These are phyloP conservation scores for Hemistola chrysoprasaria DNA, from an alignment of 2,888 invertebrate species.

Conservation along the genomic window DNA sequence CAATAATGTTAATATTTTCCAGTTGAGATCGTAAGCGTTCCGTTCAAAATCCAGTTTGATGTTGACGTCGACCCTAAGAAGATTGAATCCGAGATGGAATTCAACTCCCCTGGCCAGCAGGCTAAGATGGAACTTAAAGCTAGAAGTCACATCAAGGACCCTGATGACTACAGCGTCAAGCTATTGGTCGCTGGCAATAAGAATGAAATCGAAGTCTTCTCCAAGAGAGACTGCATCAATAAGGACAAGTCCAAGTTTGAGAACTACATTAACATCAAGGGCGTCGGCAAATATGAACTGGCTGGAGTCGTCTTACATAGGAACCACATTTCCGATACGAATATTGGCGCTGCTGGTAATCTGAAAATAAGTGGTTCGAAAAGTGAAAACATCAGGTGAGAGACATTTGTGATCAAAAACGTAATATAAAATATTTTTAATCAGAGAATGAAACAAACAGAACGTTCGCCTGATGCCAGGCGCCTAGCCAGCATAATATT, in stretches of 20 bases:
- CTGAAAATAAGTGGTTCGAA: conserved; percentile 77
- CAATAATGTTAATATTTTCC: conserved; percentile 30
- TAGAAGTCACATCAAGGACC: conserved; percentile 65
- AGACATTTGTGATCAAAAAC: conserved; percentile 11
- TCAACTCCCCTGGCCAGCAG: conserved; percentile 82
- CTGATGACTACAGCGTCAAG: conserved; percentile 68
- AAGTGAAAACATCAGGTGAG: conserved; percentile 82
- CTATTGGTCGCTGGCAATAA: conserved; percentile 50
- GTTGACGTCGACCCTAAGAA: conserved; percentile 81
- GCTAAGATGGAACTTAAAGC: conserved; percentile 83
- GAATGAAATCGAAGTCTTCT: conserved; percentile 68
- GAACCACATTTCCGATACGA: conserved; percentile 76
- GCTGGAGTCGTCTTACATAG: conserved; percentile 82
- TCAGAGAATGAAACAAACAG: no score
- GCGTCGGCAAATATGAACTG: conserved; percentile 84
- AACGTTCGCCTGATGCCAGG: no score
- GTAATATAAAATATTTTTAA: not conserved
- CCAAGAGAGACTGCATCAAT: conserved; percentile 80
- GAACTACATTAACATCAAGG: conserved; percentile 81
- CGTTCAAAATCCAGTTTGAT: conserved; percentile 76
- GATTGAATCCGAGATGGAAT: conserved; percentile 79
- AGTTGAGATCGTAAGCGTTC: conserved; percentile 80
- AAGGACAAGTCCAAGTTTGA: conserved; percentile 83
- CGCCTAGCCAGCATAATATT: no score
- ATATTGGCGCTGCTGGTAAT: conserved; percentile 80